Evolutionary conservation across 2,888 invertebrate genomes (phyloP).

Genomic region (Hanleya hanleyi): DNA sequence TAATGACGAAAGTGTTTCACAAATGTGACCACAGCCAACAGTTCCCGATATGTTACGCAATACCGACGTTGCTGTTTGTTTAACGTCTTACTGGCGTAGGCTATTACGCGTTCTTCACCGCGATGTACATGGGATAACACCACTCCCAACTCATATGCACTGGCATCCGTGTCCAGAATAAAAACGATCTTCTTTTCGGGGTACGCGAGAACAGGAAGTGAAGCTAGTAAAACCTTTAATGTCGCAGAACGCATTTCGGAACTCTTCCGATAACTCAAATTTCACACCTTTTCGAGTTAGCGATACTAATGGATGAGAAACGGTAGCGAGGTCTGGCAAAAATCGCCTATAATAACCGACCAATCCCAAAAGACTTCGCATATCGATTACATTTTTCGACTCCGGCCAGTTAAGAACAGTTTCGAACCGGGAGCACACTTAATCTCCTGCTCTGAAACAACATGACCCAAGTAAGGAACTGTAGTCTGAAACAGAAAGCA

Average conservation of each 20-base stretch:
- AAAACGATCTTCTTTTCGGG: constrained; percentile 25
- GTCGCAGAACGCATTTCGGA: constrained; percentile 29
- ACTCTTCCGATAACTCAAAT: constrained; percentile 29
- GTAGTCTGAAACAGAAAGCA: constrained; percentile 34
- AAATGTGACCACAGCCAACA: constrained; percentile 37
- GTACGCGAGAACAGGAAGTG: constrained; percentile 34
- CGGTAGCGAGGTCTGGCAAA: constrained; percentile 7
- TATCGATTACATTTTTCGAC: constrained; percentile 13
- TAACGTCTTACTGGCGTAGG: constrained; percentile 36
- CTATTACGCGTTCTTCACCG: constrained; percentile 40
- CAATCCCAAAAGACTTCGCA: constrained; percentile 19
- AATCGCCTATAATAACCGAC: constrained; percentile 32
- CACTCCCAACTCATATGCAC: constrained; percentile 38
- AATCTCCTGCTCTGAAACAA: constrained; percentile 12
- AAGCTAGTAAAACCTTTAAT: constrained; percentile 9
- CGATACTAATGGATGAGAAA: background rate
- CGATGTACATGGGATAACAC: constrained; percentile 41
- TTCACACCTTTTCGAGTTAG: constrained; percentile 21
- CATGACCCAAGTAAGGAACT: constrained; percentile 24
- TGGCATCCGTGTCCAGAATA: constrained; percentile 47
- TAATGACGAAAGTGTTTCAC: constrained; percentile 45
- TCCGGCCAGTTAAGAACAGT: background rate
- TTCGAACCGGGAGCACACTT: constrained; percentile 5
- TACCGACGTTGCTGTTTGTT: constrained; percentile 31
- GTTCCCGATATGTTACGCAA: constrained; percentile 37